Evolutionary conservation across 2,113 vertebrate species (phyloP).

Genomic region (Microtus richardsoni): DNA sequence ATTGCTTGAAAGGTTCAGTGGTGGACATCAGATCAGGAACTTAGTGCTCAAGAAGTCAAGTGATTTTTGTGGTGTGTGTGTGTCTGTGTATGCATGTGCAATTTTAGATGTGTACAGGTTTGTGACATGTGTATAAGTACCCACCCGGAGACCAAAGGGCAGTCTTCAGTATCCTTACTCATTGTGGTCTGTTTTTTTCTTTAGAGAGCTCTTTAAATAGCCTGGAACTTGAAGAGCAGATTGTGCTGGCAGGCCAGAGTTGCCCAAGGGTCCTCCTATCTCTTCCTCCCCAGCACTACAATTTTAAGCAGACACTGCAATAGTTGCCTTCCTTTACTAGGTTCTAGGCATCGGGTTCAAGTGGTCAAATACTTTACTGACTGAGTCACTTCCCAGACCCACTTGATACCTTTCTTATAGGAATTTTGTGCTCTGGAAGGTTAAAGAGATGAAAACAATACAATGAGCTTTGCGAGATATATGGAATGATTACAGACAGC

Average conservation of each 20-base stretch:
- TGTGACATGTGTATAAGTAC: background rate
- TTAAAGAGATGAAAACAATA: background rate
- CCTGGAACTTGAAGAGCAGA: background rate
- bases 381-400: background rate
- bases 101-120: background rate
- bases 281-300: background rate
- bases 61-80: background rate
- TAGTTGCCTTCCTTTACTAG: too few relatives aligned
- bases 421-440: background rate
- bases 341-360: background rate
- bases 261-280: background rate
- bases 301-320: background rate
- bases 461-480: accelerated
- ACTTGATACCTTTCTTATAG: background rate
- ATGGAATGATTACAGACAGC: background rate
- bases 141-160: background rate
- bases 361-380: too few relatives aligned
- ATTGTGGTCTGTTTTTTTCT: background rate
- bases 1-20: background rate
- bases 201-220: background rate
- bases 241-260: background rate
- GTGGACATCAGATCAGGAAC: background rate
- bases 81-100: background rate
- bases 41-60: background rate
- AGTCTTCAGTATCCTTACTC: background rate